Evolutionary conservation across 2,797 vertebrate genomes (phyloP).

Genomic region (Syngnathus rostellatus): DNA sequence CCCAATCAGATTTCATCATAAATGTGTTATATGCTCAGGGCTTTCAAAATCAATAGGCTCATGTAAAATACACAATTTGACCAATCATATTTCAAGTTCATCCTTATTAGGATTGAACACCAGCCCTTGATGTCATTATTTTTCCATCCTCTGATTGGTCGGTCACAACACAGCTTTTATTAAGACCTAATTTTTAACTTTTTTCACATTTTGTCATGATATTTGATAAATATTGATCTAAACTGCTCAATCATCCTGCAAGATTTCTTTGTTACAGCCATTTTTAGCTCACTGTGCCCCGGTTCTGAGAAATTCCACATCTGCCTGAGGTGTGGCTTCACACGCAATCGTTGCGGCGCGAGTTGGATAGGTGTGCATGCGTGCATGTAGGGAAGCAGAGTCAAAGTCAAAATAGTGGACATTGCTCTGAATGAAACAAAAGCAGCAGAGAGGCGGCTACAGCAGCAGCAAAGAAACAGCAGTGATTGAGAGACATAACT

Average conservation of each 20-base stretch:
- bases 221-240: not conserved
- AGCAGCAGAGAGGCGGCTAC: not conserved
- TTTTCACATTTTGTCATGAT: not conserved
- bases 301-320: constrained; percentile 57
- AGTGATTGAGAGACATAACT: constrained; percentile 27
- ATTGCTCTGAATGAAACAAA: not conserved
- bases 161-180: not conserved
- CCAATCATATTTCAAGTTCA: no score
- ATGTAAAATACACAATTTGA: no score
- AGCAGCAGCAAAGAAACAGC: constrained; percentile 20
- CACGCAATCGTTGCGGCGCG: constrained; percentile 21
- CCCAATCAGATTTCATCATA: no score
- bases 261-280: constrained; percentile 1
- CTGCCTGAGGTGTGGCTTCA: constrained; percentile 43
- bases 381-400: not conserved
- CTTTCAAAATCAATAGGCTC: no score
- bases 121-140: not conserved
- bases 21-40: no score
- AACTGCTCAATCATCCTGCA: not conserved
- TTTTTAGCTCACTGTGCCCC: constrained; percentile 28
- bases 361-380: constrained; percentile 6
- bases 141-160: not conserved
- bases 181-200: not conserved
- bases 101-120: not conserved
- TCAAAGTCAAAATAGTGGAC: not conserved